Percentiles rank a stretch among this genome's conserved stretches.
Evolutionary conservation across 2,888 invertebrate genomes (phyloP).

Genomic region (Lasioglossum calceatum): DNA sequence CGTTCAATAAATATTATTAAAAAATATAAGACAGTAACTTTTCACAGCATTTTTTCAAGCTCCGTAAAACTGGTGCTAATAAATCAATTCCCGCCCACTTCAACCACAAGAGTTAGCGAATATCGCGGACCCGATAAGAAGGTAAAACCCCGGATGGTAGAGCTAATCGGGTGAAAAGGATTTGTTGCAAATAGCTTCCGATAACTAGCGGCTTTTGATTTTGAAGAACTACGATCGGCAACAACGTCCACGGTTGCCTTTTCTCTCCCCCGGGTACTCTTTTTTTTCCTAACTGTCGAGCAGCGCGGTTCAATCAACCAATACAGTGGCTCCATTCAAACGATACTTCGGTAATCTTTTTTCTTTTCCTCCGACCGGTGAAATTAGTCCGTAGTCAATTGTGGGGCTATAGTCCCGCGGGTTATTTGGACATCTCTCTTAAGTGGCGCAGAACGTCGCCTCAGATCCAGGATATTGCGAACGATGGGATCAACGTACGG

Average conservation of each 20-base stretch:
- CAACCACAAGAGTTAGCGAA: not conserved
- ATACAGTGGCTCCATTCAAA: slow-evolving; percentile 22
- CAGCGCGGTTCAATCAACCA: slow-evolving; percentile 19
- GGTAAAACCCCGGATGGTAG: not conserved
- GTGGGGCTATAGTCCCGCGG: slow-evolving; percentile 57
- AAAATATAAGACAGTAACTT: not conserved
- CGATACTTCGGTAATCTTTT: slow-evolving; percentile 8
- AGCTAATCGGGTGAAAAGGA: not conserved
- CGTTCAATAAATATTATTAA: not conserved
- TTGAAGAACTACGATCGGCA: not conserved
- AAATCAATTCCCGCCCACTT: not conserved
- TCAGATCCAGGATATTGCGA: slow-evolving; percentile 77
- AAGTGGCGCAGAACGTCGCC: slow-evolving; percentile 64
- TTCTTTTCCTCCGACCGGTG: slow-evolving; percentile 6
- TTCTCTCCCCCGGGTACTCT: not conserved
- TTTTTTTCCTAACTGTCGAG: not conserved
- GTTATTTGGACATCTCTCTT: slow-evolving; percentile 73
- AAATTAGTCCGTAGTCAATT: slow-evolving; percentile 54
- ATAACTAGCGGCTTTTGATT: not conserved
- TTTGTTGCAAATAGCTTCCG: not conserved
- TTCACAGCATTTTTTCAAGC: too few species aligned
- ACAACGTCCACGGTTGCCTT: not conserved
- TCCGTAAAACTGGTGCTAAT: not conserved
- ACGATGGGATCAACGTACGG: slow-evolving; percentile 76
- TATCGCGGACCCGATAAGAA: not conserved